phyloP scores from a whole-genome alignment of 2,797 vertebrate species.

The Falco columbarius region DNA sequence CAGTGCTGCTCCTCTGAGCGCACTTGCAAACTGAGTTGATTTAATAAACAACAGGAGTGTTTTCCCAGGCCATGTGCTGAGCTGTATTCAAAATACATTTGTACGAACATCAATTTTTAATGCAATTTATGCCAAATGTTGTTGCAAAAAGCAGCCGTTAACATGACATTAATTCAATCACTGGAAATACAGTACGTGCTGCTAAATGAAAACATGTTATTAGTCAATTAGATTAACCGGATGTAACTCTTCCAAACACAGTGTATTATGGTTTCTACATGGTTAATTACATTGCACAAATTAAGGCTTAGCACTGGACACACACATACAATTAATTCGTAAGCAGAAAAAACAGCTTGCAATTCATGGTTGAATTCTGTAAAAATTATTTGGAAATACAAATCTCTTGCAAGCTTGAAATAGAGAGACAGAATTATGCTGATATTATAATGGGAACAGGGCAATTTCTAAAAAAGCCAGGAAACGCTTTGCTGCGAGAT shows the following conservation, averaged over 20 bases:
- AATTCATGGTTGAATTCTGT: background rate
- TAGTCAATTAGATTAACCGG: constrained; percentile 70
- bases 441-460: background rate
- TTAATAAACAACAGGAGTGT: constrained; percentile 45
- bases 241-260: constrained; percentile 51
- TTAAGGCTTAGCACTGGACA: constrained; percentile 42
- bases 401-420: background rate
- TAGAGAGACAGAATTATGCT: background rate
- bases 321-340: background rate
- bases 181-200: constrained; percentile 66
- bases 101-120: constrained; percentile 74
- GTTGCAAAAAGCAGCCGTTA: constrained; percentile 70
- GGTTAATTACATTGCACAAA: constrained; percentile 51
- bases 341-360: background rate
- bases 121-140: constrained; percentile 73
- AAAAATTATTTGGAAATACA: background rate
- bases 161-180: constrained; percentile 73
- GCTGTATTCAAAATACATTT: constrained; percentile 69
- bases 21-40: background rate
- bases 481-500: constrained; percentile 33
- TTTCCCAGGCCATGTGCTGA: constrained; percentile 62
- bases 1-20: fast-evolving
- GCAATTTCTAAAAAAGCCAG: background rate
- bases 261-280: constrained; percentile 47
- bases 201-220: constrained; percentile 70